Conservation (phyloP, 2,888 invertebrate species). For the Cryptocheilus praepositus region DNA sequence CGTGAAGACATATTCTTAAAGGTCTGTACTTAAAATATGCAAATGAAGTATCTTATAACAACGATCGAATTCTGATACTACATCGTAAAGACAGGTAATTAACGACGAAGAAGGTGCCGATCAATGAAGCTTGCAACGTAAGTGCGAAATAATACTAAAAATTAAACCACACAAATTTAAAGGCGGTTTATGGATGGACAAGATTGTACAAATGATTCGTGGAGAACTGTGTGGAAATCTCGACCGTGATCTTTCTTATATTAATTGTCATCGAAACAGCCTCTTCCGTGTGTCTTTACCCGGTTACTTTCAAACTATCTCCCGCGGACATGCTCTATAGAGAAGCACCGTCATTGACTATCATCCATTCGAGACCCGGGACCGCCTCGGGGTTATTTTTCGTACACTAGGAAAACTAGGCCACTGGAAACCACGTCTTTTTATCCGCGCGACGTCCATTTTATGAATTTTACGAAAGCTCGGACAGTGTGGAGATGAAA, state of each 20-base stretch:
- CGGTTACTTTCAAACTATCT: constrained; percentile 10
- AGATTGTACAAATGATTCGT: no score
- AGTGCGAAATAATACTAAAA: no score
- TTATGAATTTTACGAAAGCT: constrained; percentile 55
- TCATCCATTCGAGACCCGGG: constrained; percentile 49
- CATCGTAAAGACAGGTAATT: no score
- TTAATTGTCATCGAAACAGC: constrained; percentile 2
- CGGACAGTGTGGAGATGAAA: constrained; percentile 47
- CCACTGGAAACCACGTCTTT: constrained; percentile 49
- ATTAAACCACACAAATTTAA: no score
- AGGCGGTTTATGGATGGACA: no score
- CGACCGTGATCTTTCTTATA: not conserved
- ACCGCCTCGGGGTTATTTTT: constrained; percentile 51
- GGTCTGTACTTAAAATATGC: no score
- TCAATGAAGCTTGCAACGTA: no score
- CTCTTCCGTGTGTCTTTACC: constrained; percentile 1
- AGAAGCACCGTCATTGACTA: constrained; percentile 53
- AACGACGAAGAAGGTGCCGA: no score
- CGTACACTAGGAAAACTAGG: constrained; percentile 49
- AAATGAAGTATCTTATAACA: no score
- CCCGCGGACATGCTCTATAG: constrained; percentile 28
- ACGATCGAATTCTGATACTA: no score
- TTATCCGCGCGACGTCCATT: constrained; percentile 48
- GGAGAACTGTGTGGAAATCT: no score
- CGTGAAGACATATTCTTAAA: no score